These are phyloP conservation scores for Anarsia innoxiella DNA, from an alignment of 2,888 invertebrate genomes.

Conservation along the genomic window DNA sequence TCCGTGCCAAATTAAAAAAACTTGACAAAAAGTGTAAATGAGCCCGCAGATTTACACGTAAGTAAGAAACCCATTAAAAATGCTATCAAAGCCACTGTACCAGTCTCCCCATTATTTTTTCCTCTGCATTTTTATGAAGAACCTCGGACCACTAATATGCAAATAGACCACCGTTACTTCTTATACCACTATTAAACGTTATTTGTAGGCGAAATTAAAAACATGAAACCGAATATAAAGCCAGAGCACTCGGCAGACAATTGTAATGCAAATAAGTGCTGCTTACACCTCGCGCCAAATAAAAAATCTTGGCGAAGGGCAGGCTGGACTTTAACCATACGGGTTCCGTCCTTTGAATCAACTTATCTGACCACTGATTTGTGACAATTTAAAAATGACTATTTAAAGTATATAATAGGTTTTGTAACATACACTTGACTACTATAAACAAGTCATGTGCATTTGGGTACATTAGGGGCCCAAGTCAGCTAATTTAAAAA, in stretches of 20 bases:
- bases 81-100: constrained; percentile 27
- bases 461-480: too few species aligned
- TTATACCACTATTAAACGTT: constrained; percentile 60
- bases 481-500: too few species aligned
- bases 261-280: constrained; percentile 58
- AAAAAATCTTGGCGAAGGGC: constrained; percentile 9
- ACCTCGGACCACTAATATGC: constrained; percentile 49
- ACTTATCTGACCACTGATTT: too few species aligned
- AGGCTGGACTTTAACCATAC: too few species aligned
- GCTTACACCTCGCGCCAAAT: constrained; percentile 30
- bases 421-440: too few species aligned
- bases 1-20: constrained; percentile 7
- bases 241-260: constrained; percentile 42
- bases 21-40: constrained; percentile 3
- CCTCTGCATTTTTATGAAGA: constrained; percentile 39
- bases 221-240: constrained; percentile 49
- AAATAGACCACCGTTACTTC: constrained; percentile 49
- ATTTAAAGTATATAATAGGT: too few species aligned
- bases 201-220: constrained; percentile 70
- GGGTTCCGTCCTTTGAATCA: too few species aligned
- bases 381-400: too few species aligned
- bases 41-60: constrained; percentile 13
- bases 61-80: constrained; percentile 14
- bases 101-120: constrained; percentile 29
- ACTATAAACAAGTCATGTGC: too few species aligned